These are phyloP conservation scores for Drosophila niveifrons DNA, from an alignment of 2,888 invertebrate species.

Conservation along the genomic window DNA sequence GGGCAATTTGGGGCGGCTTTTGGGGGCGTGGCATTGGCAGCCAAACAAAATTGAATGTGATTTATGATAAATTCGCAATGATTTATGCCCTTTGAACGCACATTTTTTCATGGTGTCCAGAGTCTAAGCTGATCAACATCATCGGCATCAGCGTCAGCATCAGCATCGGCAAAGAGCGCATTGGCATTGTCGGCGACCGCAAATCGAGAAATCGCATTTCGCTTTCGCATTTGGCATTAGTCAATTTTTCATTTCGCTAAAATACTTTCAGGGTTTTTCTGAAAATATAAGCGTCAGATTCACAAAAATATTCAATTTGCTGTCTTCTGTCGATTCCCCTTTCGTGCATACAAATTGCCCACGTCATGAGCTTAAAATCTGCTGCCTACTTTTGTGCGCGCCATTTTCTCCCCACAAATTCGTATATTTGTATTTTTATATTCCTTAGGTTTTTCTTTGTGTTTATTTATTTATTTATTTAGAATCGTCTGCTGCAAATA, in stretches of 20 bases:
- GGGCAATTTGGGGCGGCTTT: slow-evolving; percentile 13
- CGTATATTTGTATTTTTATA: slow-evolving; percentile 28
- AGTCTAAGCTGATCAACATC: slow-evolving; percentile 62
- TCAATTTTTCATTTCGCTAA: slow-evolving; percentile 67
- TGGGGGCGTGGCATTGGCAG: slow-evolving; percentile 39
- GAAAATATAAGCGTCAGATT: slow-evolving; percentile 6
- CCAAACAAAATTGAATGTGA: slow-evolving; percentile 73
- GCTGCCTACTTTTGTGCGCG: slow-evolving; percentile 65
- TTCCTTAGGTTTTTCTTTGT: slow-evolving; percentile 25
- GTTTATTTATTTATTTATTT: slow-evolving; percentile 26
- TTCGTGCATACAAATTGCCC: slow-evolving; percentile 58
- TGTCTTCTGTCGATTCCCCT: slow-evolving; percentile 35
- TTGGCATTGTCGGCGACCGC: slow-evolving; percentile 50
- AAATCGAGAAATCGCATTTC: slow-evolving; percentile 55
- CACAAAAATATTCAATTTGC: slow-evolving; percentile 56
- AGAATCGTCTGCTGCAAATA: slow-evolving; percentile 24
- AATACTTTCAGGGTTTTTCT: slow-evolving; percentile 48
- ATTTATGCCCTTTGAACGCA: slow-evolving; percentile 76
- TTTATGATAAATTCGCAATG: slow-evolving; percentile 79
- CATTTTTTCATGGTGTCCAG: slow-evolving; percentile 61
- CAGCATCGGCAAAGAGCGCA: slow-evolving; percentile 28
- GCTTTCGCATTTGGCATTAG: slow-evolving; percentile 46
- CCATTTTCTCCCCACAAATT: slow-evolving; percentile 8
- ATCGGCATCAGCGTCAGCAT: slow-evolving; percentile 8
- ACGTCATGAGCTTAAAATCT: slow-evolving; percentile 64